These are phyloP conservation scores for Melanostoma scalare DNA, from an alignment of 2,888 invertebrate species.

Conservation along the genomic window DNA sequence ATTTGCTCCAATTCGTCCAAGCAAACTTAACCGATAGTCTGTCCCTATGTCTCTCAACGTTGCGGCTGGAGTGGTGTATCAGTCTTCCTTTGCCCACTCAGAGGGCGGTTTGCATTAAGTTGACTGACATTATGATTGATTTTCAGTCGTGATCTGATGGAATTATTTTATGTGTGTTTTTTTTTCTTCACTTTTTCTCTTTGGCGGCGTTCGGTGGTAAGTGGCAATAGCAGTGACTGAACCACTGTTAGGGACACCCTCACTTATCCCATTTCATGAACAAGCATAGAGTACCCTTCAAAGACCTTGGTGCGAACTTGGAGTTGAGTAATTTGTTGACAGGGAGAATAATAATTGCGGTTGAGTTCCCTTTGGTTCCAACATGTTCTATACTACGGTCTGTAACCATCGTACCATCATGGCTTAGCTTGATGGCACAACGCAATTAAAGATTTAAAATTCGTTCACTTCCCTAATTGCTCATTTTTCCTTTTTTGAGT, in stretches of 20 bases:
- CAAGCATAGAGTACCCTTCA: constrained; percentile 61
- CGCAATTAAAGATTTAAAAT: constrained; percentile 51
- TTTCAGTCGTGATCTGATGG: constrained; percentile 60
- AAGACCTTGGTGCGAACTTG: constrained; percentile 12
- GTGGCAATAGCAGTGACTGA: background rate
- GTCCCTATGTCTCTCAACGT: constrained; percentile 10
- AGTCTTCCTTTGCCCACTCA: constrained; percentile 11
- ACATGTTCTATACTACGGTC: background rate
- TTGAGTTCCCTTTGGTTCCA: constrained; percentile 47
- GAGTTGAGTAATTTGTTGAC: constrained; percentile 62
- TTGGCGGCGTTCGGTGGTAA: constrained; percentile 31
- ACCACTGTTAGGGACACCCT: constrained; percentile 22
- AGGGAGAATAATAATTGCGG: constrained; percentile 60
- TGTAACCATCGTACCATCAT: background rate
- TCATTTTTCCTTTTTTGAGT: constrained; percentile 36
- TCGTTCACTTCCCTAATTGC: constrained; percentile 45
- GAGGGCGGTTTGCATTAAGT: constrained; percentile 65
- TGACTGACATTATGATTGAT: constrained; percentile 72
- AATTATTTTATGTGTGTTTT: constrained; percentile 47
- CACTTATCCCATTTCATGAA: constrained; percentile 45
- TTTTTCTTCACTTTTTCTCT: constrained; percentile 2
- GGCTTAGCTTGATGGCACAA: constrained; percentile 19
- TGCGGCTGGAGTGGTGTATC: constrained; percentile 7
- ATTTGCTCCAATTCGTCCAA: constrained; percentile 57
- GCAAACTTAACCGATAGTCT: constrained; percentile 6